These are phyloP conservation scores for Drosophila setifemur DNA, from an alignment of 1,140 invertebrate genomes.

Conservation along the genomic window DNA sequence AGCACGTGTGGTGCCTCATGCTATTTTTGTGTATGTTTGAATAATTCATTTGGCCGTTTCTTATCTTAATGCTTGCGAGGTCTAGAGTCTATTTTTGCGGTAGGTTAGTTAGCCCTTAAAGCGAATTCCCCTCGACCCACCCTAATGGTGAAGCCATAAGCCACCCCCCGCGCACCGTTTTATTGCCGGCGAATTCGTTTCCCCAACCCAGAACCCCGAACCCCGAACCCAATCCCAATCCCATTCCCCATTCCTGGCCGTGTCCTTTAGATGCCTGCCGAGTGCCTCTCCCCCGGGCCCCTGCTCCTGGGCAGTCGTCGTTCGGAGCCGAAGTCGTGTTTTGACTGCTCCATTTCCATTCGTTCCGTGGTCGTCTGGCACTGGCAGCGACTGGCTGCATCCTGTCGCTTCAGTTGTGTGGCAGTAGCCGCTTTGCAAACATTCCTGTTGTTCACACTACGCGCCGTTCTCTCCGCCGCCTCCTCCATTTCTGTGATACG, in stretches of 20 bases:
- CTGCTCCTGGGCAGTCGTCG: slow-evolving; percentile 10
- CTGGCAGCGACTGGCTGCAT: slow-evolving; percentile 44
- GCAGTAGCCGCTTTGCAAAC: slow-evolving; percentile 77
- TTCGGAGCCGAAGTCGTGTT: slow-evolving; percentile 50
- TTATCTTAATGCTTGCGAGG: slow-evolving; percentile 32
- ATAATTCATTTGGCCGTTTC: slow-evolving; percentile 40
- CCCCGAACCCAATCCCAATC: background rate
- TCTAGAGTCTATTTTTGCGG: slow-evolving; percentile 52
- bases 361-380: slow-evolving; percentile 47
- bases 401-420: slow-evolving; percentile 72
- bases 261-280: background rate
- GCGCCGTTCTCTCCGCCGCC: slow-evolving; percentile 56
- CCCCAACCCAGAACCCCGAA: background rate
- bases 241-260: background rate
- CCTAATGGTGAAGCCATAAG: background rate
- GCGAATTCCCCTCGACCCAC: slow-evolving; percentile 24
- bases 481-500: slow-evolving; percentile 21
- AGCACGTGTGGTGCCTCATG: slow-evolving; percentile 1
- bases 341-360: slow-evolving; percentile 58
- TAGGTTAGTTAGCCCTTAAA: slow-evolving; percentile 60
- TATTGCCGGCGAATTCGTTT: slow-evolving; percentile 27
- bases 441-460: slow-evolving; percentile 60
- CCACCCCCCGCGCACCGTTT: background rate
- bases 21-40: slow-evolving; percentile 36
- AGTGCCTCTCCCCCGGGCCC: background rate